Percentiles rank a stretch among this genome's conserved stretches.
phyloP scores from a whole-genome alignment of 2,888 invertebrate species.

The Cistogaster globosa region DNA sequence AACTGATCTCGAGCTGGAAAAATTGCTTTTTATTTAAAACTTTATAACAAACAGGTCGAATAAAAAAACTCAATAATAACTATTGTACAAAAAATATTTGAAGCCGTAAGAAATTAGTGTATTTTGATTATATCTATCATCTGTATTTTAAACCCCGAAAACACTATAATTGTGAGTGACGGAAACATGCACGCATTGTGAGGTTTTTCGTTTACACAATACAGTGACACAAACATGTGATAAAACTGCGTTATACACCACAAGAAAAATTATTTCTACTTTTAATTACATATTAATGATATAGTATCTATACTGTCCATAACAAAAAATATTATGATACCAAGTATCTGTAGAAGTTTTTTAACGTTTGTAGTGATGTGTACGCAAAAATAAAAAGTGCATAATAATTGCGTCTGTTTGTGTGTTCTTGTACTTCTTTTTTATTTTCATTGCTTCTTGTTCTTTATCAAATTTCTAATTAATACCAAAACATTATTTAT shows the following conservation, averaged over 20 bases:
- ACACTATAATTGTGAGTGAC: no score
- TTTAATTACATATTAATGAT: neutral
- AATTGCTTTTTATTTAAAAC: no score
- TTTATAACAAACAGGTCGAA: no score
- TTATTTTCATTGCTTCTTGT: constrained; percentile 35
- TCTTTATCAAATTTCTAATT: constrained; percentile 80
- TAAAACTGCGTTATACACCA: neutral
- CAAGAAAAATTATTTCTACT: neutral
- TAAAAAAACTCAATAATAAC: no score
- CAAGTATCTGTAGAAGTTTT: neutral
- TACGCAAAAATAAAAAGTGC: neutral
- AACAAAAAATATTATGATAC: neutral
- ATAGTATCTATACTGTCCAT: neutral
- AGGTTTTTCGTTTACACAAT: no score
- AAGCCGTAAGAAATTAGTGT: no score
- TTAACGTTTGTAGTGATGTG: neutral
- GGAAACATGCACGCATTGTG: no score
- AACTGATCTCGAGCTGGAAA: no score
- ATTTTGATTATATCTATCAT: no score
- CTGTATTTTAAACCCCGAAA: no score
- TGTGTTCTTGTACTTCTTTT: neutral
- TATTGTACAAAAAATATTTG: no score
- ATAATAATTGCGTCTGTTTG: neutral
- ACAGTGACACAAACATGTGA: neutral
- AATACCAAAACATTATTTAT: constrained; percentile 79